Evolutionary conservation across 2,113 vertebrate species (phyloP), one percentile per base, ranked within the genome.

Genomic region (Dolichallabes microphthalmus): DNA sequence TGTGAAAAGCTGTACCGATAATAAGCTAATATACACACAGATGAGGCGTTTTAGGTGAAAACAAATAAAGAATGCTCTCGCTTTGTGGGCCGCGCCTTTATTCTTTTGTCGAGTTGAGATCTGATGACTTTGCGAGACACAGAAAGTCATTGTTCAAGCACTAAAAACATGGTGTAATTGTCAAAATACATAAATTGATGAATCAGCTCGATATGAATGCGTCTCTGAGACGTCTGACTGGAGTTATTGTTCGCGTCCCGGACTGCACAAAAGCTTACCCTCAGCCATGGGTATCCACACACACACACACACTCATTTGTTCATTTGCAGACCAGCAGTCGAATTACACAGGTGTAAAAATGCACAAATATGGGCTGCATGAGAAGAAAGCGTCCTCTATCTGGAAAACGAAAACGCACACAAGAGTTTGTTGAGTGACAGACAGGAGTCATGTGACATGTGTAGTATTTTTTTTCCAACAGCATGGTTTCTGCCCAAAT

Each of bases 171-270:
- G 0, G 64, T 89, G 86, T 90, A 90, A 77, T 89, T 91, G 90
- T 91, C 90, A 91, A 84, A 93, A 91, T 90, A 86, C 14, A 1
- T 35, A 83, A 91, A 92, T 71, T 91, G 87, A 85, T 87, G 88
- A 87, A 69, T 82, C 89, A 79, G 80, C 17, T 45, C 86, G 86
- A 90, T 80, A 88, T 66, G 86, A 89, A 91, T 88, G 84, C 71
- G 39, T 35, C 85, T 88, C 89, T 92, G 91, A 89, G 91, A 91
- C 89, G 89, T 81, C 82, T 92, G 91, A 93, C 89, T 88, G 78
- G 61, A 88, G 68, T 89, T 86, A 90, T 90, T 90, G 88, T 91
- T 89, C 35, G 76, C 71, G 84, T 82, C 82, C 68, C n/a, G 2
- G 12, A 30, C 32, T 25, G 25, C 63, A 83, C 50, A 55, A 61